Evolutionary conservation across 2,888 invertebrate genomes (phyloP).

Genomic region (Calameuta filiformis): DNA sequence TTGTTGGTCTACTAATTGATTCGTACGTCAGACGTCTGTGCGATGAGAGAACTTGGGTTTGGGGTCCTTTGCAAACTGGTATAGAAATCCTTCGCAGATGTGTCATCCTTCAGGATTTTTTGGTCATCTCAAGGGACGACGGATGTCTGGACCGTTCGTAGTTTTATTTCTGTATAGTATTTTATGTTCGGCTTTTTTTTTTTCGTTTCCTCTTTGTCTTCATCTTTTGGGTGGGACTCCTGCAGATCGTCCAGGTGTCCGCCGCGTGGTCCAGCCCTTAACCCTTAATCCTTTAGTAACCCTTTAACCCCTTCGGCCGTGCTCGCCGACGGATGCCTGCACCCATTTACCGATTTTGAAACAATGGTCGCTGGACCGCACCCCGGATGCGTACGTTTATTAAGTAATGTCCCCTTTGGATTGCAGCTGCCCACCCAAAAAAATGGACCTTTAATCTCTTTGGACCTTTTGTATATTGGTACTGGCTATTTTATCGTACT

Average conservation of each 20-base stretch:
- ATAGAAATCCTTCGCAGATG: not conserved
- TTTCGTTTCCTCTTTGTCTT: slow-evolving; percentile 21
- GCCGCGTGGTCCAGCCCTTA: slow-evolving; percentile 37
- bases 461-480: slow-evolving; percentile 31
- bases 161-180: not conserved
- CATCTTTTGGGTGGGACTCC: slow-evolving; percentile 27
- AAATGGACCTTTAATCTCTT: slow-evolving; percentile 27
- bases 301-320: slow-evolving; percentile 53
- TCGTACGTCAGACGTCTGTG: not conserved
- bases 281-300: slow-evolving; percentile 51
- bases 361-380: slow-evolving; percentile 62
- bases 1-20: not conserved
- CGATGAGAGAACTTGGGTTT: not conserved
- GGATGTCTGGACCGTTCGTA: not conserved
- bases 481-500: slow-evolving; percentile 11
- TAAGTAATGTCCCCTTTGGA: slow-evolving; percentile 52
- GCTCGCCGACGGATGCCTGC: slow-evolving; percentile 47
- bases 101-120: not conserved
- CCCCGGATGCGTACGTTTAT: slow-evolving; percentile 62
- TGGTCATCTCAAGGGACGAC: not conserved
- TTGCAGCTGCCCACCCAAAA: slow-evolving; percentile 46
- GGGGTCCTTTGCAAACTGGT: not conserved
- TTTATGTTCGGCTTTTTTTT: slow-evolving; percentile 31
- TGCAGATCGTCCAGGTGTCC: slow-evolving; percentile 55
- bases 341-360: slow-evolving; percentile 56